Percentiles rank a stretch among this genome's conserved stretches.
Evolutionary conservation across 2,888 invertebrate genomes (phyloP).

Genomic region (Rhamphomyia laevipes): DNA sequence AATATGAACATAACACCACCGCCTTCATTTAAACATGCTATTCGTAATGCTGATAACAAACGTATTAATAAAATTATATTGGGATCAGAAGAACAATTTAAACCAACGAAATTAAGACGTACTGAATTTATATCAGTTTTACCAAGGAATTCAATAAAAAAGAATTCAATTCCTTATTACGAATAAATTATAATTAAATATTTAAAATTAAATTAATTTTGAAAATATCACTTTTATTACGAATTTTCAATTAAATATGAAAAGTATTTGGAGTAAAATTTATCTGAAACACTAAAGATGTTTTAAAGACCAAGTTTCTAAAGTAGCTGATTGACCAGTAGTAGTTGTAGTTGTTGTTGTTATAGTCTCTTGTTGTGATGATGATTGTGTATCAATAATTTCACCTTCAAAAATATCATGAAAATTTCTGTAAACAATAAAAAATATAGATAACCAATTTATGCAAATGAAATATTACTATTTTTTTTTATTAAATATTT

Average conservation of each 20-base stretch:
- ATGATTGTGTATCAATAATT: constrained; percentile 4
- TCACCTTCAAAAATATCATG: constrained; percentile 9
- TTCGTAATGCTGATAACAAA: background rate
- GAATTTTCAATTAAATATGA: too few species aligned
- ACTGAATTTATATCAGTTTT: background rate
- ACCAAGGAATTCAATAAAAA: constrained; percentile 3
- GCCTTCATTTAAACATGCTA: constrained; percentile 2
- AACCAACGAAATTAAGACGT: background rate
- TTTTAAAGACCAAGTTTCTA: too few species aligned
- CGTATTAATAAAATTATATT: background rate
- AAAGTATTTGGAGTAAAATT: background rate
- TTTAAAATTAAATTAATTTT: too few species aligned
- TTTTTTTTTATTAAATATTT: too few species aligned
- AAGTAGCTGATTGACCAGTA: too few species aligned
- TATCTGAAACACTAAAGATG: too few species aligned
- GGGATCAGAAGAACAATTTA: background rate
- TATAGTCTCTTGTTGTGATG: background rate
- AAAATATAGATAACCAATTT: too few species aligned
- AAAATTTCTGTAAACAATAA: too few species aligned
- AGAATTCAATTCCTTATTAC: background rate
- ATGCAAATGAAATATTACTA: too few species aligned
- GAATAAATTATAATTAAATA: background rate
- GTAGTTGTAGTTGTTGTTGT: too few species aligned
- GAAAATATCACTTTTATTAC: too few species aligned
- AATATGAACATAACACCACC: background rate